phyloP scores from a whole-genome alignment of 1,140 invertebrate genomes.

The Neotoxoptera formosana region DNA sequence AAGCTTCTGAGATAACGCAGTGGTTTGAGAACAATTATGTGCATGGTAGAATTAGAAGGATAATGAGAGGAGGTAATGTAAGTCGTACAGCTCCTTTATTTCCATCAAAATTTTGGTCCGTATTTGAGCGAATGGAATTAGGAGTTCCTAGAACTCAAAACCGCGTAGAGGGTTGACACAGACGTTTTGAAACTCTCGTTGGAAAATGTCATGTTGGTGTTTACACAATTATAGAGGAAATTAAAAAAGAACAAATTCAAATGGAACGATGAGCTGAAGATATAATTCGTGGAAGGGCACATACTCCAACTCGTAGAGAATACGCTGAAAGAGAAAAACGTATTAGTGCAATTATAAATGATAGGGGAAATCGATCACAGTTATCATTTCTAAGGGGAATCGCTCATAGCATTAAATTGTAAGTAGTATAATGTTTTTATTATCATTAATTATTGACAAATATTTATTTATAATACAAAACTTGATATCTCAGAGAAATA shows the following conservation, averaged over 20 bases:
- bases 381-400: no score
- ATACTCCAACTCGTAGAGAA: neutral
- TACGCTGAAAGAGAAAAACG: neutral
- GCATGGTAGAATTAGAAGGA: neutral
- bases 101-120: neutral
- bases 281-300: neutral
- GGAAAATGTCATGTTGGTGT: neutral
- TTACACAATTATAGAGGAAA: neutral
- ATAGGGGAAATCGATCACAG: no score
- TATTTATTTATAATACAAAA: no score
- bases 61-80: neutral
- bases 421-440: no score
- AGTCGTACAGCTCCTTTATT: neutral
- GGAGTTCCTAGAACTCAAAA: neutral
- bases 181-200: conserved; percentile 19
- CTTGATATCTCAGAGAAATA: no score
- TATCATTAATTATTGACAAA: no score
- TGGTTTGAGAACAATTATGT: conserved; percentile 3
- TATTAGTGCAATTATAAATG: neutral
- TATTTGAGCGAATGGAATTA: neutral
- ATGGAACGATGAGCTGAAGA: neutral
- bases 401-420: no score
- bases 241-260: neutral
- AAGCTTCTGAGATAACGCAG: conserved; percentile 23
- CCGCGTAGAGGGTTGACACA: neutral